These are phyloP conservation scores for Mellivora capensis DNA, from an alignment of 2,113 vertebrate species.

Conservation along the genomic window DNA sequence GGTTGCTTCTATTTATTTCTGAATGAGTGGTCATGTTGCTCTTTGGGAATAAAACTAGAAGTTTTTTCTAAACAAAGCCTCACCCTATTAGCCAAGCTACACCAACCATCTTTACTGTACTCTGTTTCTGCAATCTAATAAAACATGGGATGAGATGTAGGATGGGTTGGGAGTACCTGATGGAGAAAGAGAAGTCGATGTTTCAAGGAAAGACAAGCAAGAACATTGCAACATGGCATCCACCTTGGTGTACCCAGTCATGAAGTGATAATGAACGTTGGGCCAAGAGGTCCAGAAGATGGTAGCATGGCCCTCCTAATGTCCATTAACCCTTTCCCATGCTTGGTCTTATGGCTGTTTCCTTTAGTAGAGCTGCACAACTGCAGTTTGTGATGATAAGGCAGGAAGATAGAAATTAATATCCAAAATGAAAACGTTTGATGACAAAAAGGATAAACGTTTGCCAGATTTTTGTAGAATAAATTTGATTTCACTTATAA, in stretches of 20 bases:
- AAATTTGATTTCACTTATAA: neutral
- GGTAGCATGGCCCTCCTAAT: neutral
- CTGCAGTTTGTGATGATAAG: neutral
- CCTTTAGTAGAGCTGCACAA: neutral
- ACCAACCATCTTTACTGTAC: neutral
- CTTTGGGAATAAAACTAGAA: neutral
- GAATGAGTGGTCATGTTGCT: neutral
- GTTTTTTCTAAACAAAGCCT: neutral
- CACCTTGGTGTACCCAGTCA: neutral
- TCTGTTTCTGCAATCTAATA: neutral
- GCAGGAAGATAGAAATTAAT: neutral
- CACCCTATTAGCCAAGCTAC: neutral
- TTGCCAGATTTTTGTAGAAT: neutral
- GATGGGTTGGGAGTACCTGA: neutral
- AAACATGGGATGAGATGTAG: neutral
- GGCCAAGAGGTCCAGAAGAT: neutral
- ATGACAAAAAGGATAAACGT: neutral
- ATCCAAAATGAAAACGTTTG: neutral
- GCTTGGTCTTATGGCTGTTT: neutral
- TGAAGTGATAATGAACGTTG: neutral
- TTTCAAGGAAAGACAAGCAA: neutral
- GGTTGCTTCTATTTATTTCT: neutral
- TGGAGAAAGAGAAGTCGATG: neutral
- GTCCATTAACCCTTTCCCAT: neutral
- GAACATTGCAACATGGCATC: neutral